These are phyloP conservation scores for Caenorhabditis panamensis DNA, from an alignment of 2,888 invertebrate genomes.

Conservation along the genomic window DNA sequence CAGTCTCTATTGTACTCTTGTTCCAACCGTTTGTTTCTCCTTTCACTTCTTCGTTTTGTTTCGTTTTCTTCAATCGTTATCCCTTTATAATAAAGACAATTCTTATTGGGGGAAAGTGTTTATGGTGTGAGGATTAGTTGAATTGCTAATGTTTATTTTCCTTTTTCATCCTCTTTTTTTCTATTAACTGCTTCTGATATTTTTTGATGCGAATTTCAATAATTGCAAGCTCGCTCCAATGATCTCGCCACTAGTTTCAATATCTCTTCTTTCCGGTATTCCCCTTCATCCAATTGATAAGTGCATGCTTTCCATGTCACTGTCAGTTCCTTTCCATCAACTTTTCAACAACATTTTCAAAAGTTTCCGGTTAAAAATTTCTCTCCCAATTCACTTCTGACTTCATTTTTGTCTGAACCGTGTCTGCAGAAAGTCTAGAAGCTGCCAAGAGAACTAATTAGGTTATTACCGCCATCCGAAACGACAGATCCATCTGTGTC, in stretches of 20 bases:
- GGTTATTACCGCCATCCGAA: conserved; percentile 47
- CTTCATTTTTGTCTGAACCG: conserved; percentile 40
- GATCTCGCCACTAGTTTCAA: no score
- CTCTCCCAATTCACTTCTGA: no score
- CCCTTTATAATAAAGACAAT: conserved; percentile 31
- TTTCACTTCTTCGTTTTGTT: neutral
- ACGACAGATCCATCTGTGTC: conserved; percentile 28
- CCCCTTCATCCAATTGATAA: no score
- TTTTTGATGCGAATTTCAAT: no score
- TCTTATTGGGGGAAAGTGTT: conserved; percentile 15
- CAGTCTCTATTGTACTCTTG: conserved; percentile 6
- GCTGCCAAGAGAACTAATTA: conserved; percentile 52
- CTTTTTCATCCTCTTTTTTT: no score
- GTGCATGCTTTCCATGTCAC: neutral
- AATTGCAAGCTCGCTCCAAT: no score
- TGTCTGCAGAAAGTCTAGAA: conserved; percentile 15
- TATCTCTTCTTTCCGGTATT: no score
- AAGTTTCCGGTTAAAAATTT: neutral
- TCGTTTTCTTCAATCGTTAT: conserved; percentile 7
- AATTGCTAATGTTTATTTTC: conserved; percentile 3
- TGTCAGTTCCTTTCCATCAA: conserved; percentile 2
- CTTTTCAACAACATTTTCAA: conserved; percentile 2
- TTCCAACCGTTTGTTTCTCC: neutral
- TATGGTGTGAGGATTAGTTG: conserved; percentile 16
- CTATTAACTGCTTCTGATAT: no score